These are phyloP conservation scores for Dunckerocampus dactyliophorus DNA, from an alignment of 2,113 vertebrate genomes.

Conservation along the genomic window DNA sequence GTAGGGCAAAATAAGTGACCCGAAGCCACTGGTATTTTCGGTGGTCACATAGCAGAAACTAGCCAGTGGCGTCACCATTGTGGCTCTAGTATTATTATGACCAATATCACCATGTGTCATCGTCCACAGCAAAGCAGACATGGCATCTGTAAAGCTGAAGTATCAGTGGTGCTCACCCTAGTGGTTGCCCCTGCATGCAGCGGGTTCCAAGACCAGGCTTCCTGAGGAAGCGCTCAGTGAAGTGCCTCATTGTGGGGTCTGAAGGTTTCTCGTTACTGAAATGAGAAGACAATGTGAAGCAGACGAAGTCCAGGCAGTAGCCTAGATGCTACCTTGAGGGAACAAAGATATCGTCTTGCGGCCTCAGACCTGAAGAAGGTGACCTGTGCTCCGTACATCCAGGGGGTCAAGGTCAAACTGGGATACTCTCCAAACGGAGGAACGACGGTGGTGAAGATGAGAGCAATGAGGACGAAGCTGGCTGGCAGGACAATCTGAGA, in stretches of 20 bases:
- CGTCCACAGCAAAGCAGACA: not conserved
- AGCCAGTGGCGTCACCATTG: too few species aligned
- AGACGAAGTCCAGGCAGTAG: not conserved
- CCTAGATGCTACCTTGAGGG: not conserved
- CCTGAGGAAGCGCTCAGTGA: slow-evolving; percentile 78
- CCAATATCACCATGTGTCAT: too few species aligned
- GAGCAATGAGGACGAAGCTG: slow-evolving; percentile 84
- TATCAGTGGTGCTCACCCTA: slow-evolving; percentile 74
- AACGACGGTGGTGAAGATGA: slow-evolving; percentile 84
- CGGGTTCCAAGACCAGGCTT: slow-evolving; percentile 88
- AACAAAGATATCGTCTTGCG: not conserved
- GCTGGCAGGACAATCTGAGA: slow-evolving; percentile 90
- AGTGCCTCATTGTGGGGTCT: slow-evolving; percentile 71
- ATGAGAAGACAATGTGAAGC: slow-evolving; percentile 9
- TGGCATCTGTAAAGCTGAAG: too few species aligned
- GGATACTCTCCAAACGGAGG: slow-evolving; percentile 95
- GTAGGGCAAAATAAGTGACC: too few species aligned
- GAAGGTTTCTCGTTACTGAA: slow-evolving; percentile 84
- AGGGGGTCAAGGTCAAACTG: slow-evolving; percentile 84
- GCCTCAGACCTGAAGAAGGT: slow-evolving; percentile 88
- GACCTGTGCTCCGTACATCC: slow-evolving; percentile 92
- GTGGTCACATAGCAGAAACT: too few species aligned
- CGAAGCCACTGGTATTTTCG: too few species aligned
- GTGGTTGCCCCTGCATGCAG: slow-evolving; percentile 81
- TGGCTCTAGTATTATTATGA: too few species aligned